Conservation (phyloP, 1,140 invertebrate species). For the Drosophila ogumai region DNA sequence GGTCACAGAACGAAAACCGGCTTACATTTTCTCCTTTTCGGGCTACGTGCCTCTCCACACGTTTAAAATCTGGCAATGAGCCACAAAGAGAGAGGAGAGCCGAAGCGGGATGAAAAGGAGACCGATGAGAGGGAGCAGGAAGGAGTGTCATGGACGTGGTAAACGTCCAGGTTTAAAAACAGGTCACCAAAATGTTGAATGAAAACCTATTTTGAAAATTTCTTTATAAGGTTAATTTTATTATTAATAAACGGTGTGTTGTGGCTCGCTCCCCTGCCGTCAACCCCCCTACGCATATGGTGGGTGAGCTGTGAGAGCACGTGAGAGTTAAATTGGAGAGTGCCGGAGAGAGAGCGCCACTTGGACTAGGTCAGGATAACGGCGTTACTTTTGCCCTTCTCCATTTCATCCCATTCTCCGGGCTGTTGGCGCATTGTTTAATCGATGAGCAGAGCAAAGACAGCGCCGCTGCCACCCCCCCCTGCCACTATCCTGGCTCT, state of each 20-base stretch:
- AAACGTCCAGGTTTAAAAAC: not conserved
- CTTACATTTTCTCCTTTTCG: conserved; percentile 9
- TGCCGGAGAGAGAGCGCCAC: conserved; percentile 17
- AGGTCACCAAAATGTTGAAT: not conserved
- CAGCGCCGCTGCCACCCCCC: conserved; percentile 20
- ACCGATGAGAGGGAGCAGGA: conserved; percentile 7
- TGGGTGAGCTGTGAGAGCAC: conserved; percentile 2
- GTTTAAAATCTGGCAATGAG: conserved; percentile 10
- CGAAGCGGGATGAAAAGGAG: conserved; percentile 2
- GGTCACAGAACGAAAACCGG: conserved; percentile 39
- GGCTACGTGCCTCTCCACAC: conserved; percentile 61
- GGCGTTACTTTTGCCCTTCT: conserved; percentile 7
- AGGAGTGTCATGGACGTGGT: not conserved
- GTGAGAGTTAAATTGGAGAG: conserved; percentile 25
- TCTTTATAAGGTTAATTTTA: too few species aligned
- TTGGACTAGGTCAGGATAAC: conserved; percentile 73
- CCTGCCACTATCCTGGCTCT: not conserved
- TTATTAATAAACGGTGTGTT: too few species aligned
- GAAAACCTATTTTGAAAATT: too few species aligned
- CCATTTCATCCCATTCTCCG: not conserved
- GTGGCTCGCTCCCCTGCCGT: not conserved
- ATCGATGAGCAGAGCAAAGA: conserved; percentile 59
- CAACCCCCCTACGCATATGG: conserved; percentile 2
- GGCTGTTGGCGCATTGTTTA: conserved; percentile 54
- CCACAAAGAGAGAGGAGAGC: conserved; percentile 5